phyloP scores from a whole-genome alignment of 2,888 invertebrate species.

The Aporophyla lueneburgensis region DNA sequence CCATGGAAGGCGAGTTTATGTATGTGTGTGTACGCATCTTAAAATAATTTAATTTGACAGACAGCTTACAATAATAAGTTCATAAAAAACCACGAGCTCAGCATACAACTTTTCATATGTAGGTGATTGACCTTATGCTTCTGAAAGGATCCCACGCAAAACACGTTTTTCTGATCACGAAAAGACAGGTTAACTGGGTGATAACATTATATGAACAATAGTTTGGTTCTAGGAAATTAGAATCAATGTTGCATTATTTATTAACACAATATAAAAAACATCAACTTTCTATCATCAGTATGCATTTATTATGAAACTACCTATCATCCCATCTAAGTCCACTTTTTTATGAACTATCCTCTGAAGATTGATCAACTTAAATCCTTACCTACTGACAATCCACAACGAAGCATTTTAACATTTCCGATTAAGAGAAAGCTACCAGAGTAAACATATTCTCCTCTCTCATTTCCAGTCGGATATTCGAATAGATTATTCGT shows the following conservation, averaged over 20 bases:
- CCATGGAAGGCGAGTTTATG: too few relatives aligned
- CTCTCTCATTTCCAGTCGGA: neutral
- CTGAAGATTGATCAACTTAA: neutral
- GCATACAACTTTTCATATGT: neutral
- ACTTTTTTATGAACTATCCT: neutral
- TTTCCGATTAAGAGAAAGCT: neutral
- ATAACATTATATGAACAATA: neutral
- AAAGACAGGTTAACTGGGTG: neutral
- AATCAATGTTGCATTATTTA: neutral
- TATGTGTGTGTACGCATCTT: too few relatives aligned
- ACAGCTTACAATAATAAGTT: neutral
- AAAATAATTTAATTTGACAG: neutral
- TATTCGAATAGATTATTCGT: conserved; percentile 9
- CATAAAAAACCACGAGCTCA: neutral
- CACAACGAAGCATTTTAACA: neutral
- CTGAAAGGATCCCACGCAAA: neutral
- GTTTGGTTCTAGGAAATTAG: neutral
- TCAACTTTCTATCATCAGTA: too few relatives aligned
- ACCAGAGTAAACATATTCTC: neutral
- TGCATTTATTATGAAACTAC: too few relatives aligned
- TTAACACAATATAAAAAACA: too few relatives aligned
- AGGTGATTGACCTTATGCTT: neutral
- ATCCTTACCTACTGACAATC: neutral
- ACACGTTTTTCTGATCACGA: neutral
- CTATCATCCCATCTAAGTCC: neutral